A percentile compares a stretch with the other conserved stretches of the same genome.
Conservation (phyloP, 2,113 vertebrate species). For the Mormoops blainvillei region DNA sequence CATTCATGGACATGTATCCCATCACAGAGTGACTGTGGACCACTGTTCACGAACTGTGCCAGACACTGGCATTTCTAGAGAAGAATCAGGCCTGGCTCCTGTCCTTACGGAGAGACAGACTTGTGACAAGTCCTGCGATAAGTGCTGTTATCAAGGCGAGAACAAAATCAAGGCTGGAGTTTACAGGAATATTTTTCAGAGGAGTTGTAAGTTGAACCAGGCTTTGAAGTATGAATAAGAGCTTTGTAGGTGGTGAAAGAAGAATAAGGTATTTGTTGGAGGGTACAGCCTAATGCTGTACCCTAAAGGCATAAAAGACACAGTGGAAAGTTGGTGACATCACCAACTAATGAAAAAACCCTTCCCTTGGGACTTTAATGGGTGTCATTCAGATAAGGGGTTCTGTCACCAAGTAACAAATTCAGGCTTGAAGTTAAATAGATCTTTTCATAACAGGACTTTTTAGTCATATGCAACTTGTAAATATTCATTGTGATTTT, state of each 20-base stretch:
- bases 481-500: not conserved
- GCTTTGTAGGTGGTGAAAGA: not conserved
- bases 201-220: not conserved
- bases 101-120: not conserved
- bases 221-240: constrained; percentile 25
- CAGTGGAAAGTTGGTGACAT: not conserved
- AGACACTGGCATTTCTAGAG: not conserved
- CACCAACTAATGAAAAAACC: not conserved
- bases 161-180: not conserved
- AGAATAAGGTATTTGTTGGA: not conserved
- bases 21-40: not conserved
- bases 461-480: not conserved
- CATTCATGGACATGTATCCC: not conserved
- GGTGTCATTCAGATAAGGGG: not conserved
- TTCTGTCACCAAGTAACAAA: constrained; percentile 25
- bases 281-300: not conserved
- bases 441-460: not conserved
- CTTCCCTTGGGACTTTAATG: not conserved
- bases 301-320: not conserved
- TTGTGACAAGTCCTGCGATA: not conserved
- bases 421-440: not conserved
- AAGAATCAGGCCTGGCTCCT: not conserved
- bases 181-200: constrained; percentile 22
- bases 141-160: not conserved
- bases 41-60: not conserved